Evolutionary conservation across 1,140 invertebrate species (phyloP).

Genomic region (Ericerus pela): DNA sequence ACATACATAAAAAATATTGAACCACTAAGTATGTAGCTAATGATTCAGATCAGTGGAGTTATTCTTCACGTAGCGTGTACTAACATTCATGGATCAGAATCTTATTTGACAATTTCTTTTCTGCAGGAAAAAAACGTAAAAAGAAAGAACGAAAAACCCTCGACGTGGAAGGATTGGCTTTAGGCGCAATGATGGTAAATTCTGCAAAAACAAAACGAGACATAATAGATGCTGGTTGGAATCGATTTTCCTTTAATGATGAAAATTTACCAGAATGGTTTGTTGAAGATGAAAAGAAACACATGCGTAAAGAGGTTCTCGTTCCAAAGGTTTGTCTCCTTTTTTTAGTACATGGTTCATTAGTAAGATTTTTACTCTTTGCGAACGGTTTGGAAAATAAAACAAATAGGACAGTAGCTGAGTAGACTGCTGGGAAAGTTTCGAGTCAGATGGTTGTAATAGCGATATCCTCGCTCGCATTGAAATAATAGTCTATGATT

Average conservation of each 20-base stretch:
- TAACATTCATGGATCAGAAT: too few species aligned
- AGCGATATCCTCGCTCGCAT: neutral
- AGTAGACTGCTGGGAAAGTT: too few species aligned
- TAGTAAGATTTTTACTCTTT: too few species aligned
- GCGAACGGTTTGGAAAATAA: too few species aligned
- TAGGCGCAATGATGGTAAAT: constrained; percentile 68
- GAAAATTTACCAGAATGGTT: constrained; percentile 92
- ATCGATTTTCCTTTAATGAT: constrained; percentile 78
- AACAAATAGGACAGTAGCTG: too few species aligned
- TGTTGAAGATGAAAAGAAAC: constrained; percentile 78
- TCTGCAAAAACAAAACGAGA: constrained; percentile 74
- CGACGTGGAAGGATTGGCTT: constrained; percentile 66
- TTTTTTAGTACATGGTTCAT: too few species aligned
- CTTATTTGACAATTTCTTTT: constrained; percentile 15
- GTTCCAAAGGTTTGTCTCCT: constrained; percentile 25
- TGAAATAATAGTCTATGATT: constrained; percentile 8
- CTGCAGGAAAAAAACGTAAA: constrained; percentile 24
- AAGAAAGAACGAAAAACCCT: constrained; percentile 53
- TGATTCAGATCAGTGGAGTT: too few species aligned
- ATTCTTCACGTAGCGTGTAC: too few species aligned
- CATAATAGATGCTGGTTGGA: constrained; percentile 76
- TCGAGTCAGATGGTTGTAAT: neutral
- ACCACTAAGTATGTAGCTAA: too few species aligned
- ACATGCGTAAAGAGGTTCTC: constrained; percentile 49
- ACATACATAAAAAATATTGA: too few species aligned